phyloP scores from a whole-genome alignment of 2,888 invertebrate species.

The Trichacis sp. region DNA sequence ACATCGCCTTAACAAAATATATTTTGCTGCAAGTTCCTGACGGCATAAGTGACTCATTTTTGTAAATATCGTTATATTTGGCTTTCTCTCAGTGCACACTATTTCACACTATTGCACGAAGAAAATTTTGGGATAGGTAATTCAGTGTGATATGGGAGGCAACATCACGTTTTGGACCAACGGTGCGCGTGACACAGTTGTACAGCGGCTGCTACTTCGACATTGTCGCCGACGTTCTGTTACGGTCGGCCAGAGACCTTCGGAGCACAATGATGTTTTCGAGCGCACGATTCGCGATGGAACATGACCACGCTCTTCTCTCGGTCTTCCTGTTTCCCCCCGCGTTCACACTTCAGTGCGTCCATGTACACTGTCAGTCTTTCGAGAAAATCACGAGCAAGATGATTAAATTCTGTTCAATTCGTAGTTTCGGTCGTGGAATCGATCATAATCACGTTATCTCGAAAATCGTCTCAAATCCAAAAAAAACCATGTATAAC shows the following conservation, averaged over 20 bases:
- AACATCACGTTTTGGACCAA: conserved; percentile 67
- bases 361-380: conserved; percentile 4
- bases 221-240: conserved; percentile 26
- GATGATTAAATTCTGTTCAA: not conserved
- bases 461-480: too few species aligned
- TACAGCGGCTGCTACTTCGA: conserved; percentile 48
- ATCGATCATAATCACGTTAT: too few species aligned
- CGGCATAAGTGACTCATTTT: too few species aligned
- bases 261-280: conserved; percentile 29
- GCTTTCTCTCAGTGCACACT: too few species aligned
- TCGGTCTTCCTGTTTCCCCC: conserved; percentile 20
- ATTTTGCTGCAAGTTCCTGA: too few species aligned
- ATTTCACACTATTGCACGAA: not conserved
- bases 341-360: conserved; percentile 29
- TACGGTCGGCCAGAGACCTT: conserved; percentile 34
- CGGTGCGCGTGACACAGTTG: conserved; percentile 67
- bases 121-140: not conserved
- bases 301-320: conserved; percentile 32
- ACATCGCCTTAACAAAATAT: too few species aligned
- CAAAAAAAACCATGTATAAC: too few species aligned
- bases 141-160: conserved; percentile 52
- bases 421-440: not conserved
- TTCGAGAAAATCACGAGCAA: not conserved
- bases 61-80: too few species aligned
- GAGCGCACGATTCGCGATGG: conserved; percentile 30